These are phyloP conservation scores for Aphis gossypii DNA, from an alignment of 1,140 invertebrate genomes.

Conservation along the genomic window DNA sequence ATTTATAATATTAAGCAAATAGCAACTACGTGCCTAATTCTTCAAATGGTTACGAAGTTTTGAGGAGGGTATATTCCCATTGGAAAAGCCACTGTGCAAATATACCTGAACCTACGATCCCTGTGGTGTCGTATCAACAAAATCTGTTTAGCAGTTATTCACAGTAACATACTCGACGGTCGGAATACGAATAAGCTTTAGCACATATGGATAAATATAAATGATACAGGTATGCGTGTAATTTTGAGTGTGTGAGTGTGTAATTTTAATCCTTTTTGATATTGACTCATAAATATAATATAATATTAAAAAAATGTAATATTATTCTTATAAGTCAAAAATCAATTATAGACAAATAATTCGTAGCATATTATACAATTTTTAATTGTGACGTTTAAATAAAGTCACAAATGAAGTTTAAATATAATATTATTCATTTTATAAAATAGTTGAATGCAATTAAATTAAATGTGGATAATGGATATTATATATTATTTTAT, in stretches of 20 bases:
- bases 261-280: background rate
- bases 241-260: background rate
- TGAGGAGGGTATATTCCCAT: slow-evolving; percentile 33
- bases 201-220: background rate
- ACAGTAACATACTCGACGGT: slow-evolving; percentile 30
- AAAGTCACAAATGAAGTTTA: background rate
- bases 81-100: slow-evolving; percentile 20
- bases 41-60: slow-evolving; percentile 35
- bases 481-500: background rate
- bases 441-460: background rate
- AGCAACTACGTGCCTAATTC: slow-evolving; percentile 17
- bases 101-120: slow-evolving; percentile 38
- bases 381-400: background rate
- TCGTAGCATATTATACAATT: background rate
- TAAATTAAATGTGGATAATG: background rate
- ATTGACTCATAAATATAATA: background rate
- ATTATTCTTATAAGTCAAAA: background rate
- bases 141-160: slow-evolving; percentile 54
- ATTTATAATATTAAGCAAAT: slow-evolving; percentile 39
- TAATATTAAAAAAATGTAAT: too few species aligned
- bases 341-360: background rate
- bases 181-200: slow-evolving; percentile 30
- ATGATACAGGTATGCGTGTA: background rate
- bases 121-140: slow-evolving; percentile 50
- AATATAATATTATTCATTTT: background rate